Conservation (phyloP, 2,113 vertebrate species). For the Thymallus thymallus region DNA sequence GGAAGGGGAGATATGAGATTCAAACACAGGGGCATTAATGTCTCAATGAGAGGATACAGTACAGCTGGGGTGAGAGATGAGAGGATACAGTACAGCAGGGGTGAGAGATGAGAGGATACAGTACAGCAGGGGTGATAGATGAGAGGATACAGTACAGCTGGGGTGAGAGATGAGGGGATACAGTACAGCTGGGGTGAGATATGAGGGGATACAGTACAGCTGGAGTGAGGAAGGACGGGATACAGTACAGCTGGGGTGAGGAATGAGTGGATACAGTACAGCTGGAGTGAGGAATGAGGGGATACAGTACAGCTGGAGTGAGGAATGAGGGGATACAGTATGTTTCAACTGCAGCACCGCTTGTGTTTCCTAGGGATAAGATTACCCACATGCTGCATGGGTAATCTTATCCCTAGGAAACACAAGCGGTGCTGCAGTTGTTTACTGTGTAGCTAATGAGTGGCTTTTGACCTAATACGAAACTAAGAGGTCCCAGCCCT, state of each 20-base stretch:
- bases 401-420: constrained; percentile 27
- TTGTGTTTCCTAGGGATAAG: too few relatives aligned
- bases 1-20: constrained; percentile 47
- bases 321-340: constrained; percentile 27
- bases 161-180: constrained; percentile 33
- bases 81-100: constrained; percentile 5
- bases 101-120: constrained; percentile 30
- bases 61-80: constrained; percentile 32
- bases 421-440: constrained; percentile 14
- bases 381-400: constrained; percentile 7
- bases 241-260: constrained; percentile 35
- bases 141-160: constrained; percentile 14
- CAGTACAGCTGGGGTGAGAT: too few relatives aligned
- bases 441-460: constrained; percentile 39
- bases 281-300: too few relatives aligned
- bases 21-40: constrained; percentile 46
- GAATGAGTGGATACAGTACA: constrained; percentile 41
- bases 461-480: constrained; percentile 30
- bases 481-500: constrained; percentile 8
- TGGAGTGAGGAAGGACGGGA: too few relatives aligned
- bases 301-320: constrained; percentile 25
- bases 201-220: constrained; percentile 42
- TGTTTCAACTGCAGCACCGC: constrained; percentile 3
- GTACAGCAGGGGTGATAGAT: constrained; percentile 32
- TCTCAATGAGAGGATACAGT: constrained; percentile 44